phyloP scores from a whole-genome alignment of 1,140 invertebrate species.

The Anastrepha obliqua region DNA sequence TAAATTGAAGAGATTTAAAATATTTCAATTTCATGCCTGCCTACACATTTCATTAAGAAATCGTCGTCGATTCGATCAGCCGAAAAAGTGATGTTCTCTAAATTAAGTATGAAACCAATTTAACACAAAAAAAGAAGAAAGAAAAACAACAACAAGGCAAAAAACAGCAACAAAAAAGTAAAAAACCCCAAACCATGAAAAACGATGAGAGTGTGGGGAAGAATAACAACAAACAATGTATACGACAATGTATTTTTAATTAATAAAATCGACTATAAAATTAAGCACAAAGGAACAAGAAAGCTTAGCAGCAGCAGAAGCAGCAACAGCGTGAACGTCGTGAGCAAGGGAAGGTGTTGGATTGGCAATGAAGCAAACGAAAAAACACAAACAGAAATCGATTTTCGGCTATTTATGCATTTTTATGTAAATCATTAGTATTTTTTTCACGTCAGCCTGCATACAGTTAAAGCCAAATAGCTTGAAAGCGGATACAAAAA shows the following conservation, averaged over 20 bases:
- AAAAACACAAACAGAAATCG: background rate
- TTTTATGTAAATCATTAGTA: constrained; percentile 7
- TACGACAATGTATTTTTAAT: constrained; percentile 48
- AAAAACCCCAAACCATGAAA: background rate
- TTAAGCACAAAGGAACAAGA: background rate
- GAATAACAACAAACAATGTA: constrained; percentile 7
- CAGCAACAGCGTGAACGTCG: background rate
- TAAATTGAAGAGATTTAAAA: constrained; percentile 22
- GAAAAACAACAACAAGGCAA: constrained; percentile 10
- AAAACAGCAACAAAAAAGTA: background rate
- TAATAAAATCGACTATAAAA: constrained; percentile 50
- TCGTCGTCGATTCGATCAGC: background rate
- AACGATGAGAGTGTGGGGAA: background rate
- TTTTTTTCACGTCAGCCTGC: background rate
- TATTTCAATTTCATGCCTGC: constrained; percentile 54
- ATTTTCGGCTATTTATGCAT: constrained; percentile 39
- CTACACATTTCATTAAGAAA: constrained; percentile 43
- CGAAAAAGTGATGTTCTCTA: constrained; percentile 15
- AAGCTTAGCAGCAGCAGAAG: background rate
- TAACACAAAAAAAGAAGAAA: background rate
- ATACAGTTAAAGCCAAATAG: background rate
- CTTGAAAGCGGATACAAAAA: background rate
- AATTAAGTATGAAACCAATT: constrained; percentile 40
- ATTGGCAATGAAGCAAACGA: background rate
- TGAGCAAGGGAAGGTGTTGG: background rate